Evolutionary conservation across 2,113 vertebrate species (phyloP).

Genomic region (Poecilia latipinna): DNA sequence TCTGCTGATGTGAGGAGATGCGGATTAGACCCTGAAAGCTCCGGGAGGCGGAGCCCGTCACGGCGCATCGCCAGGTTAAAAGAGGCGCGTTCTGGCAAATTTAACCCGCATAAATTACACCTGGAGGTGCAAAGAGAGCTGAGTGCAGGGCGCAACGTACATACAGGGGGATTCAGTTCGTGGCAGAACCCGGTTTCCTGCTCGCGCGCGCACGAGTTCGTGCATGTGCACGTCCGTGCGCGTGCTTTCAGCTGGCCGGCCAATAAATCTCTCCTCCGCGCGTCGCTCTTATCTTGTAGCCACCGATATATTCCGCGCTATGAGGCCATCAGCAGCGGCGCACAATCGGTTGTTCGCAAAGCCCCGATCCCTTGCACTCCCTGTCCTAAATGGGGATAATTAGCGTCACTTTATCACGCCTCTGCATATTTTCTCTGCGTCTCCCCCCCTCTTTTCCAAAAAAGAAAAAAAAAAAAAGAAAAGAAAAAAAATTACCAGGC

Average conservation of each 20-base stretch:
- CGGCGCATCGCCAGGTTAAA: conserved; percentile 89
- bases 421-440: conserved; percentile 96
- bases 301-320: conserved; percentile 91
- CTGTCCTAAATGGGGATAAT: conserved; percentile 99
- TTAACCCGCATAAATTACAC: conserved; percentile 95
- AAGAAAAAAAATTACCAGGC: conserved; percentile 84
- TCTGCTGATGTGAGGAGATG: conserved; percentile 92
- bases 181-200: not conserved
- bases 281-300: conserved; percentile 97
- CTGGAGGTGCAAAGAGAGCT: conserved; percentile 69
- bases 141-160: conserved; percentile 46
- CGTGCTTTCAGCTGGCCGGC: conserved; percentile 83
- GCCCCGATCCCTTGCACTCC: conserved; percentile 98
- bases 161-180: conserved; percentile 2
- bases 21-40: conserved; percentile 90
- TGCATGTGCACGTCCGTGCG: not conserved
- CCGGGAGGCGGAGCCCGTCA: conserved; percentile 90
- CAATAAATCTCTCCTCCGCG: conserved; percentile 95
- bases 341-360: conserved; percentile 91
- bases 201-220: not conserved
- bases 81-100: conserved; percentile 95
- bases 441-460: conserved; percentile 75
- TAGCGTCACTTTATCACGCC: conserved; percentile 99
- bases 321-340: conserved; percentile 92
- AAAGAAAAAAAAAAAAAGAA: conserved; percentile 75